Evolutionary conservation across 2,797 vertebrate species (phyloP).

Genomic region (Pygocentrus nattereri): DNA sequence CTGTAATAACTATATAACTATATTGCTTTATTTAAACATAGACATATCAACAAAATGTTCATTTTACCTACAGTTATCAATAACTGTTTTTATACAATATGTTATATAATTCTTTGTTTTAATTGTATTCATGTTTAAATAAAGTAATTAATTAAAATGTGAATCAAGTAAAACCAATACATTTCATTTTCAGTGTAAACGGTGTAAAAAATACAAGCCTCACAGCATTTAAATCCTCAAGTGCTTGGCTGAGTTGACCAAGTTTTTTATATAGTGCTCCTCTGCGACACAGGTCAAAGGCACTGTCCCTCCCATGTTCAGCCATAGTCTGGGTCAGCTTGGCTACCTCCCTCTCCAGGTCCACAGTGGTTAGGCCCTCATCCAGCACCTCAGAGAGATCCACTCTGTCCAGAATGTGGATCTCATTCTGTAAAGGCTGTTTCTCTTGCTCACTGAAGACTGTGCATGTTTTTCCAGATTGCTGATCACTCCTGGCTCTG

Average conservation of each 20-base stretch:
- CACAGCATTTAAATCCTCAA: conserved; percentile 79
- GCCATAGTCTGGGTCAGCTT: conserved; percentile 69
- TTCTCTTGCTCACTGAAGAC: conserved; percentile 18
- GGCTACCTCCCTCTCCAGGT: conserved; percentile 70
- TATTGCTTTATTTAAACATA: background rate
- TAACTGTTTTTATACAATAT: background rate
- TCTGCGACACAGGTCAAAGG: conserved; percentile 76
- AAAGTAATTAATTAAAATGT: too few species aligned
- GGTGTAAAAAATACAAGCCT: conserved; percentile 29
- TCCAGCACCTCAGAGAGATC: conserved; percentile 43
- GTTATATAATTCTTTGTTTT: too few species aligned
- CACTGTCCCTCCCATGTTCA: conserved; percentile 53
- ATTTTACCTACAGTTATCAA: background rate
- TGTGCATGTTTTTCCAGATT: background rate
- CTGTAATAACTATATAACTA: too few species aligned
- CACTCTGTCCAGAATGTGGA: conserved; percentile 34
- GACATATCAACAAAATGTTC: background rate
- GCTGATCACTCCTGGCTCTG: conserved; percentile 4
- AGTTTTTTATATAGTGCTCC: conserved; percentile 78
- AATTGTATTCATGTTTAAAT: background rate
- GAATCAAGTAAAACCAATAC: background rate
- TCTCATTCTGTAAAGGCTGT: background rate
- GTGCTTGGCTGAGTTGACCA: conserved; percentile 73
- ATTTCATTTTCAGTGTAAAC: background rate
- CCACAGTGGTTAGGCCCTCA: conserved; percentile 33